Conservation (phyloP, 2,888 invertebrate species). For the Taphrorychus bicolor region DNA sequence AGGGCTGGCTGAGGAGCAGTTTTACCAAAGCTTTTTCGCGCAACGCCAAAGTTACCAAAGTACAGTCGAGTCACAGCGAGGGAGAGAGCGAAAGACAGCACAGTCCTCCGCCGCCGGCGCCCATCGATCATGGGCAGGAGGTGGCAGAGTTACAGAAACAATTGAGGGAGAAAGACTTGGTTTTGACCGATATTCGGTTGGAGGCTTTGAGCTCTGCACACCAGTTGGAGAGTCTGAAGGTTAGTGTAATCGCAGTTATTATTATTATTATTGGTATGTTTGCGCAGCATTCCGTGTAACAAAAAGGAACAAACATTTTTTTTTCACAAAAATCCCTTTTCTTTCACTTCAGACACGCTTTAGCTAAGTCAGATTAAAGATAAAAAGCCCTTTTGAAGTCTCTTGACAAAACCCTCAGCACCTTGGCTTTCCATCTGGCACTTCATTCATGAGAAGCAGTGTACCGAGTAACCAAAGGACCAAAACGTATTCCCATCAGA, state of each 20-base stretch:
- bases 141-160: conserved; percentile 90
- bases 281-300: not conserved
- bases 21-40: conserved; percentile 97
- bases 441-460: too few species aligned
- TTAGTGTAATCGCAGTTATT: too few species aligned
- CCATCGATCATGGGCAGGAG: conserved; percentile 62
- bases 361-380: too few species aligned
- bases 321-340: too few species aligned
- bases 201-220: conserved; percentile 97
- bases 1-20: conserved; percentile 96
- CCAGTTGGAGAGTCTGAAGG: conserved; percentile 86
- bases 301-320: not conserved
- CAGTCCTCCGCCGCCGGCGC: conserved; percentile 50
- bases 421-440: too few species aligned
- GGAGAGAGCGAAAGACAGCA: conserved; percentile 38
- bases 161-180: conserved; percentile 93
- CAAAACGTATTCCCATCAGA: too few species aligned
- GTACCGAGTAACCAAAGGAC: too few species aligned
- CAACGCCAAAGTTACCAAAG: conserved; percentile 78
- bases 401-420: too few species aligned
- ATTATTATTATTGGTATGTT: too few species aligned
- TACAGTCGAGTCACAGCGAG: conserved; percentile 55
- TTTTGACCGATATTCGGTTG: conserved; percentile 93
- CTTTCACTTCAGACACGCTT: too few species aligned
- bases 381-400: too few species aligned